phyloP scores from a whole-genome alignment of 1,140 invertebrate species.

The Aphis gossypii region DNA sequence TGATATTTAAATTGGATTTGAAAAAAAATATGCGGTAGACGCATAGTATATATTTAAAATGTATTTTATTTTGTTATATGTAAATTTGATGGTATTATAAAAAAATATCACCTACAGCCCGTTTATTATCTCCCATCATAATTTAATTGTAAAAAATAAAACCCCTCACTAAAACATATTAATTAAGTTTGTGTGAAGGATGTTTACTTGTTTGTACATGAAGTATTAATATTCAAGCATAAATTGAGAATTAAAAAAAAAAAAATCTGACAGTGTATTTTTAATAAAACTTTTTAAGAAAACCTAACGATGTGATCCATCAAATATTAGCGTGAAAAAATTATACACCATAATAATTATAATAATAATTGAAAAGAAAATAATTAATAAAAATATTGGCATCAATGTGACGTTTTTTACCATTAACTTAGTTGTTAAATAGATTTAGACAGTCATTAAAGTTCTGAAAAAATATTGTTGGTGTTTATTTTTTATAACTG shows the following conservation, averaged over 20 bases:
- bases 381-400: conserved; percentile 36
- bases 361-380: conserved; percentile 9
- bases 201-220: not conserved
- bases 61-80: not conserved
- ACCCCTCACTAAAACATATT: not conserved
- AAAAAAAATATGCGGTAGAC: not conserved
- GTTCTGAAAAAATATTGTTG: not conserved
- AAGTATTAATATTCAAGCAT: not conserved
- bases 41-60: not conserved
- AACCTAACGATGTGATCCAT: not conserved
- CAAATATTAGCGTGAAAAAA: conserved; percentile 12
- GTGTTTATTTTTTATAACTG: not conserved
- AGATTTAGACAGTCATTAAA: not conserved
- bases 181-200: not conserved
- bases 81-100: not conserved
- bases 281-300: not conserved
- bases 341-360: not conserved
- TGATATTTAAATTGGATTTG: conserved; percentile 29
- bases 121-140: not conserved
- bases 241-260: not conserved
- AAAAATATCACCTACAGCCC: not conserved
- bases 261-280: not conserved
- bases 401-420: not conserved
- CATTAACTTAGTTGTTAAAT: conserved; percentile 17
- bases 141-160: not conserved